Conservation (phyloP, 1,140 invertebrate species). For the Luehdorfia chinensis region DNA sequence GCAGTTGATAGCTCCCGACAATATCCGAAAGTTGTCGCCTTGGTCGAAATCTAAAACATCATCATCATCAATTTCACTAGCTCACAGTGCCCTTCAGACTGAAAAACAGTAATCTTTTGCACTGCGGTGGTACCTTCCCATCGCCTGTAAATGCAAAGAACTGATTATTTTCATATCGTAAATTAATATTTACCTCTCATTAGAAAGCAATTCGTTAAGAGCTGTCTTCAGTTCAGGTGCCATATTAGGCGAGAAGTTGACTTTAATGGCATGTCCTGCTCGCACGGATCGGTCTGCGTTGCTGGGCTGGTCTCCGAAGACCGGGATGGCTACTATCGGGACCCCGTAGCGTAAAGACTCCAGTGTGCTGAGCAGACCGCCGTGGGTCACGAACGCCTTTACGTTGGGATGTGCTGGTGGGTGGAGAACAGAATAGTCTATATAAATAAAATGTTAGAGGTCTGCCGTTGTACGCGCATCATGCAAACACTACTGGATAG, state of each 20-base stretch:
- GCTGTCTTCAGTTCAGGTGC: constrained; percentile 18
- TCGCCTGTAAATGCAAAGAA: too few relatives aligned
- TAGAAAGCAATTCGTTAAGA: constrained; percentile 29
- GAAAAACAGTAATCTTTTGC: too few relatives aligned
- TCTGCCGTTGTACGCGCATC: too few relatives aligned
- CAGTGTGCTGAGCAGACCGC: constrained; percentile 79
- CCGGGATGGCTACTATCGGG: constrained; percentile 80
- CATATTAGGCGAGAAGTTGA: constrained; percentile 25
- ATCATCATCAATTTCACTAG: too few relatives aligned
- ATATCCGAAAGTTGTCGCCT: too few relatives aligned
- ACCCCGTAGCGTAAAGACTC: constrained; percentile 79
- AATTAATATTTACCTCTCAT: constrained; percentile 33
- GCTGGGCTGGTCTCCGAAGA: constrained; percentile 76
- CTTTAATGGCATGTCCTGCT: constrained; percentile 25
- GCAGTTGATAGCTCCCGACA: too few relatives aligned
- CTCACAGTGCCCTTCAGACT: too few relatives aligned
- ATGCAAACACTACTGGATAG: too few relatives aligned
- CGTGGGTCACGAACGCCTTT: constrained; percentile 81
- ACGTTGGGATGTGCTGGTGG: constrained; percentile 42
- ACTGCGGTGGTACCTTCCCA: too few relatives aligned
- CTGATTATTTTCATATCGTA: too few relatives aligned
- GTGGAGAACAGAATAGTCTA: constrained; percentile 11
- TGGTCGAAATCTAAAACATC: too few relatives aligned
- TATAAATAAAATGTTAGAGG: too few relatives aligned
- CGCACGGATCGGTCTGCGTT: constrained; percentile 27